A percentile compares a stretch with the other conserved stretches of the same genome.
Conservation (phyloP, 1,140 invertebrate species). For the Brachionus paranguensis region DNA sequence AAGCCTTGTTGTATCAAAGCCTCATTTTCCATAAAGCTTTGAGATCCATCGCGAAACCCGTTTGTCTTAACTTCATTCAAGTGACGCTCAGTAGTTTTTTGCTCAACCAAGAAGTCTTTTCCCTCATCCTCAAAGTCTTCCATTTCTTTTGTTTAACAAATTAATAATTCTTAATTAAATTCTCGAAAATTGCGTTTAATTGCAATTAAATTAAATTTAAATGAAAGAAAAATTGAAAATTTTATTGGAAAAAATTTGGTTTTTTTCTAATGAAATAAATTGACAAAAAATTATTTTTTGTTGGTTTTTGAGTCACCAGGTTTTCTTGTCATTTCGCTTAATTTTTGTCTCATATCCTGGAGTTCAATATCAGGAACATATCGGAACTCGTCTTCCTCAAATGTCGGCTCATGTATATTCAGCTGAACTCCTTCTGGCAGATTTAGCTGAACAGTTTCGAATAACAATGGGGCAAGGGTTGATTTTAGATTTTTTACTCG, state of each 20-base stretch:
- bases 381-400: conserved; percentile 44
- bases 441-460: conserved; percentile 34
- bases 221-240: not conserved
- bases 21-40: conserved; percentile 33
- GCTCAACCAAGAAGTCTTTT: conserved; percentile 1
- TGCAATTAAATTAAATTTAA: not conserved
- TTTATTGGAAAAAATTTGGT: not conserved
- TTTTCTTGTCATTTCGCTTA: conserved; percentile 41
- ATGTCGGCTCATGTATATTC: conserved; percentile 36
- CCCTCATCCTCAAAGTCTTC: not conserved
- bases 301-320: conserved; percentile 6
- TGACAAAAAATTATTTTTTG: not conserved
- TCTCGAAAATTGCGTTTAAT: not conserved
- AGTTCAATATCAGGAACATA: conserved; percentile 45
- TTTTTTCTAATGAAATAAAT: not conserved
- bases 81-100: conserved; percentile 12
- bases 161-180: not conserved
- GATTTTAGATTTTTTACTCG: conserved; percentile 29
- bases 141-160: not conserved
- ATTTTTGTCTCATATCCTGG: conserved; percentile 42
- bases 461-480: conserved; percentile 9
- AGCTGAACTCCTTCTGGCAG: conserved; percentile 38
- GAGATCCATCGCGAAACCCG: conserved; percentile 12
- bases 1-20: conserved; percentile 1
- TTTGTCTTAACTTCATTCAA: conserved; percentile 4